These are phyloP conservation scores for Drosophila limbata DNA, from an alignment of 2,888 invertebrate genomes.

Conservation along the genomic window DNA sequence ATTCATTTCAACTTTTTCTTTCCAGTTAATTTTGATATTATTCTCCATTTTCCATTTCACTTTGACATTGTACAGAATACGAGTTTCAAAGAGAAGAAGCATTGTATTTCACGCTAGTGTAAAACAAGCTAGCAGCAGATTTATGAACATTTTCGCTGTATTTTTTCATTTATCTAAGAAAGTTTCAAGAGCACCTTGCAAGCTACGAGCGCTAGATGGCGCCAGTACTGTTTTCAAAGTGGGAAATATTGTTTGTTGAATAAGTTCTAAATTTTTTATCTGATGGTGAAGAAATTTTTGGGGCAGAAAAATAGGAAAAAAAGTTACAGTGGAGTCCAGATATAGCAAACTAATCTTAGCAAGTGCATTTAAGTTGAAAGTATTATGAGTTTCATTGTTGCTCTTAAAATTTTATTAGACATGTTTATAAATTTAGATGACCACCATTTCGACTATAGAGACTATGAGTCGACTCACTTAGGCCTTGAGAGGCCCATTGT, in stretches of 20 bases:
- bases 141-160: conserved; percentile 15
- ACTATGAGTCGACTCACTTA: no score
- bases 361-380: no score
- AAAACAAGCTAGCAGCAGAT: conserved; percentile 17
- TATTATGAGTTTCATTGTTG: no score
- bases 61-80: background rate
- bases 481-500: no score
- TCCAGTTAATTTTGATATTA: conserved; percentile 35
- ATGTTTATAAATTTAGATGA: no score
- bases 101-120: conserved; percentile 31
- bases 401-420: no score
- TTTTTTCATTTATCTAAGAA: conserved; percentile 7
- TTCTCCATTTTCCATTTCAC: conserved; percentile 14
- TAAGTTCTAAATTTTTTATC: background rate
- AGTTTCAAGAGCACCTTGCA: conserved; percentile 11
- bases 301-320: background rate
- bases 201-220: background rate
- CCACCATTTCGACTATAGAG: no score
- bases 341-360: background rate
- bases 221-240: background rate
- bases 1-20: conserved; percentile 41
- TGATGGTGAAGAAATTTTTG: background rate
- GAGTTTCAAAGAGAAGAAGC: conserved; percentile 9
- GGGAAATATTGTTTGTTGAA: background rate
- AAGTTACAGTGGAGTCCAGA: background rate